Evolutionary conservation across 2,113 vertebrate species (phyloP).

Genomic region (Oreochromis niloticus): DNA sequence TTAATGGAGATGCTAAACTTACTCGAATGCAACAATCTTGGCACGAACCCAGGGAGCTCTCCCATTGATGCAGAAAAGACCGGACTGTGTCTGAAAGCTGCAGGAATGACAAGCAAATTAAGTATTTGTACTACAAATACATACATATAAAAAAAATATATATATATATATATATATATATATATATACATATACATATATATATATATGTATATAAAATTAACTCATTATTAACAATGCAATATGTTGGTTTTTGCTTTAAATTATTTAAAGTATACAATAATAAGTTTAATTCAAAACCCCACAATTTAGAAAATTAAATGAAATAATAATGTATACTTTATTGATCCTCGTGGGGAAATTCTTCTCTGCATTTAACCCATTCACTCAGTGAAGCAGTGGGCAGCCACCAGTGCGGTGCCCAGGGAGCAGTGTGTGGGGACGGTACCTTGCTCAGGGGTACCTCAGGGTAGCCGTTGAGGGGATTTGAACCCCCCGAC

Average conservation of each 20-base stretch:
- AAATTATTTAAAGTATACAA: background rate
- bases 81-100: slow-evolving; percentile 23
- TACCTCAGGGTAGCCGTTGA: no score
- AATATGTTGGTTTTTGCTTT: background rate
- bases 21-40: background rate
- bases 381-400: no score
- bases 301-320: background rate
- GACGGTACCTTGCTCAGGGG: no score
- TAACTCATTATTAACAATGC: background rate
- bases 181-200: no score
- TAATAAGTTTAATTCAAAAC: background rate
- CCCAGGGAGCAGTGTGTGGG: no score
- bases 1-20: background rate
- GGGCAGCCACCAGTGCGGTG: no score
- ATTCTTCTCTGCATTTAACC: no score
- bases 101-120: background rate
- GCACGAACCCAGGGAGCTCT: background rate
- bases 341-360: no score
- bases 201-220: background rate
- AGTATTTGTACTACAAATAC: background rate
- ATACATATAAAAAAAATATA: no score
- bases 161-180: no score
- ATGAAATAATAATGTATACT: background rate
- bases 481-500: no score
- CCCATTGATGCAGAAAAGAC: background rate